Percentiles rank a stretch among this genome's conserved stretches.
Evolutionary conservation across 2,797 vertebrate species (phyloP).

Genomic region (Molossus molossus): DNA sequence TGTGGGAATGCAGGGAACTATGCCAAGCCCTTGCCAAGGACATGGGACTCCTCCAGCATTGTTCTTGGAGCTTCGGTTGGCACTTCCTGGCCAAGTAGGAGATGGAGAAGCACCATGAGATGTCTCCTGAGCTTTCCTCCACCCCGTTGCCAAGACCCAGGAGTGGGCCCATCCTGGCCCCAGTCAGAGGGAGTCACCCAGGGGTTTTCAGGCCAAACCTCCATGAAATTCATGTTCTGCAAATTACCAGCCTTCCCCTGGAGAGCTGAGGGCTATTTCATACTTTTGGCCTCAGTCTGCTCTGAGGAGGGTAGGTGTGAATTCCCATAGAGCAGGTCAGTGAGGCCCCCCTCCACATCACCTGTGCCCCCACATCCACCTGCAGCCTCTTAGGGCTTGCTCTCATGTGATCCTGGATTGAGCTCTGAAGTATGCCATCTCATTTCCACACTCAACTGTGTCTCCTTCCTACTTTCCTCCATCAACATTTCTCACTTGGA

Average conservation of each 20-base stretch:
- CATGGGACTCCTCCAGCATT: background rate
- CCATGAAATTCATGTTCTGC: slow-evolving; percentile 7
- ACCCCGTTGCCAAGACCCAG: slow-evolving; percentile 20
- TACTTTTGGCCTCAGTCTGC: background rate
- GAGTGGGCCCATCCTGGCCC: background rate
- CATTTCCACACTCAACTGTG: background rate
- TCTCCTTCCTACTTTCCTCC: background rate
- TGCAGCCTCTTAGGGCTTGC: background rate
- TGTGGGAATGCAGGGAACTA: background rate
- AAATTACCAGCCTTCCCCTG: slow-evolving; percentile 37
- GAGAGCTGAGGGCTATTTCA: background rate
- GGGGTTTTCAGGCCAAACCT: background rate
- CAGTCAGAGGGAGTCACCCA: slow-evolving; percentile 6
- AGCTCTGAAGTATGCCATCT: background rate
- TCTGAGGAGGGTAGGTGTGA: background rate
- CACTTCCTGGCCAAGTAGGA: background rate
- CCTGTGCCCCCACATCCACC: background rate
- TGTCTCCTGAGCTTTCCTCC: background rate
- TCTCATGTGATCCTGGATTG: background rate
- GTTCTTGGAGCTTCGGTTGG: slow-evolving; percentile 2
- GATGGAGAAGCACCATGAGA: background rate
- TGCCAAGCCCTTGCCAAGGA: background rate
- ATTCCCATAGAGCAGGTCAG: background rate
- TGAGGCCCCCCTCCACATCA: background rate
- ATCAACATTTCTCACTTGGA: background rate